Evolutionary conservation across 2,888 invertebrate species (phyloP), one percentile per base, ranked within the genome.

Genomic region (Leptopilina myrica): DNA sequence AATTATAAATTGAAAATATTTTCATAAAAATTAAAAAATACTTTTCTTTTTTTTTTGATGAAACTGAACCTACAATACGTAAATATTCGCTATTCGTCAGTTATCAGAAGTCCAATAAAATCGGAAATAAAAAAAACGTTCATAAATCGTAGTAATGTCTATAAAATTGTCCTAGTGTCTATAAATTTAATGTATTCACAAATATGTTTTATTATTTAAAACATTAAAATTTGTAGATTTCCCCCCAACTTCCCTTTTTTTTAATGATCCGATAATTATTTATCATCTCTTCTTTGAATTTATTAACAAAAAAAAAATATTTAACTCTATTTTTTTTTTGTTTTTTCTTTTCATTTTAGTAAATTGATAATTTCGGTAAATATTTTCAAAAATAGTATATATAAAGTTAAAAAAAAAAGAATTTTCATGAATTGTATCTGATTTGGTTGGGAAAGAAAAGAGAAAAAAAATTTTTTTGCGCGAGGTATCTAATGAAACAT

Each of bases 401-500:
- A 5, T 33, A 33, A 33, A 33, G 33, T 33, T 33, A 33, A 33
- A 33, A 33, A 33, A 33, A 33, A 33, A 33, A 33, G 33, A 33
- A 33, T 33, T 33, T 33, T 33, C 3, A 33, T 33, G 33, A 33
- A 33, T 11, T 64, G 40, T 12, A 64, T 64, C 64, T 64, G 40
- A 64, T 64, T 33, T 5, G 11, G 11, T 49, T 33, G 33, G 33
- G 49, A 49, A 49, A 12, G 11, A 62, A 62, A 59, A 59, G n/a
- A n/a, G 15, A 59, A 5, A 7, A 59, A 59, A 62, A 15, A 20
- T 9, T 3, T 9, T 3, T 3, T 2, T 59, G n/a, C 20, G 20
- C 62, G 2, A 64, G 64, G 64, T 64, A 64, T 64, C 64, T 64
- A 64, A 64, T 64, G 40, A 64, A 33, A 64, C 64, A 64, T 33